phyloP scores from a whole-genome alignment of 2,888 invertebrate genomes.

The Agrochola macilenta region DNA sequence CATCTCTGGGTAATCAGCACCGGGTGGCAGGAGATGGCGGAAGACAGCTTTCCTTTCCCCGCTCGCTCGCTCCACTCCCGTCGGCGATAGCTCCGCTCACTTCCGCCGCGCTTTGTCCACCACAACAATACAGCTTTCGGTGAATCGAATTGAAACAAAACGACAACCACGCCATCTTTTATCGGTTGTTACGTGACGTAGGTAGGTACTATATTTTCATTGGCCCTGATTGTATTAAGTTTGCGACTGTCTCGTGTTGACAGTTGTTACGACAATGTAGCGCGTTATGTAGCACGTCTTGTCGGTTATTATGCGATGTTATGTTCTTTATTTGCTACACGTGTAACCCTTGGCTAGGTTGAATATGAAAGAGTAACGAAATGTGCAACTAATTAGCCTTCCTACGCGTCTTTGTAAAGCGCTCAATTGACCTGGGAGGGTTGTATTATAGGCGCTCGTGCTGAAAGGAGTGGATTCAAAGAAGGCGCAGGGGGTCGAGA shows the following conservation, averaged over 20 bases:
- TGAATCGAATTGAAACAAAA: constrained; percentile 66
- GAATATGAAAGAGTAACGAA: constrained; percentile 37
- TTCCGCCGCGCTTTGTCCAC: constrained; percentile 78
- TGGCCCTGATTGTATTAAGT: constrained; percentile 47
- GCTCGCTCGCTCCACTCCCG: constrained; percentile 71
- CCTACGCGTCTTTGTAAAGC: constrained; percentile 55
- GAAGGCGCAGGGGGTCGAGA: constrained; percentile 73
- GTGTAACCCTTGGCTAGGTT: constrained; percentile 23
- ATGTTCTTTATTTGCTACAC: constrained; percentile 36
- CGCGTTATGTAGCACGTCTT: constrained; percentile 13
- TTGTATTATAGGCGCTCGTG: constrained; percentile 61
- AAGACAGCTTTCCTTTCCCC: constrained; percentile 82
- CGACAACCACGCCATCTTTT: constrained; percentile 61
- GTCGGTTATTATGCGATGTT: constrained; percentile 11
- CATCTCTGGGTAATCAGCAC: constrained; percentile 83
- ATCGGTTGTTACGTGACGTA: constrained; percentile 48
- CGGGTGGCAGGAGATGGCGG: constrained; percentile 68
- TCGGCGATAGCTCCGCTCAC: constrained; percentile 72
- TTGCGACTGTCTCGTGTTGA: constrained; percentile 44
- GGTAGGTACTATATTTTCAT: constrained; percentile 43
- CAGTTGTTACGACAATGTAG: constrained; percentile 44
- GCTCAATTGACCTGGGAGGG: constrained; percentile 69
- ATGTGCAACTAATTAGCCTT: constrained; percentile 59
- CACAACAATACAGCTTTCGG: constrained; percentile 73
- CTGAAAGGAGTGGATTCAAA: constrained; percentile 77